Base-by-base conservation (phyloP, 2,113 vertebrate genomes). In the Empidonax alnorum region DNA sequence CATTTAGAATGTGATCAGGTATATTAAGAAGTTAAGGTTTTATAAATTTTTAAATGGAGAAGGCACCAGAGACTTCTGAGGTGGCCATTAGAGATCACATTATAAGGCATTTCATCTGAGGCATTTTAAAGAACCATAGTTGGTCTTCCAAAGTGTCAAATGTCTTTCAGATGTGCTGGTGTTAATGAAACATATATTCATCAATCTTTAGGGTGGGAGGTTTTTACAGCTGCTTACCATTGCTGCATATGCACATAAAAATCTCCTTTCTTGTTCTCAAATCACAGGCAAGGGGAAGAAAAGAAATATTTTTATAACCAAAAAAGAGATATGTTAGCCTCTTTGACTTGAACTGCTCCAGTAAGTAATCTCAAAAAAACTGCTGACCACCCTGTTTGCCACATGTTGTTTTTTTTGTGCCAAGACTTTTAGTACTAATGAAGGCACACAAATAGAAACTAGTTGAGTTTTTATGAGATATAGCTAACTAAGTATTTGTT, bases 101-200 rank as follows among this genome's bases (percentile, higher is more conserved):
- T 90, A 77, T 58, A 47, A 89, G 46, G 62, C 59, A 87, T 87
- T 96, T 89, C 33, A 10, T 93, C 49, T 75, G 83, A 58, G 66
- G 65, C 49, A 79, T 94, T 95, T 90, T 92, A 89, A 94, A 91
- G 90, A 92, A 62, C 89, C 66, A 62, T 81, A 73, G 94, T 76
- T 90, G 83, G 86, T 94, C 90, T 95, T 97, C 76, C 83, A 69
- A 90, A 81, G 73, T 91, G 89, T 96, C 88, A 90, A 96, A 96
- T 96, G 94, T 96, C 92, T 97, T 97, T 97, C 94, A 97, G 94
- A 96, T 97, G 96, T 96, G 80, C 80, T 89, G 30, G 31, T 96
- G 94, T 68, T 95, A 96, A 95, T 95, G 96, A 95, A 96, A 96
- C 92, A 92, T 89, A 90, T 71, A 93, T 62, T 95, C 92, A 96